Evolutionary conservation across 2,888 invertebrate species (phyloP).

Genomic region (Schizaphis graminum): DNA sequence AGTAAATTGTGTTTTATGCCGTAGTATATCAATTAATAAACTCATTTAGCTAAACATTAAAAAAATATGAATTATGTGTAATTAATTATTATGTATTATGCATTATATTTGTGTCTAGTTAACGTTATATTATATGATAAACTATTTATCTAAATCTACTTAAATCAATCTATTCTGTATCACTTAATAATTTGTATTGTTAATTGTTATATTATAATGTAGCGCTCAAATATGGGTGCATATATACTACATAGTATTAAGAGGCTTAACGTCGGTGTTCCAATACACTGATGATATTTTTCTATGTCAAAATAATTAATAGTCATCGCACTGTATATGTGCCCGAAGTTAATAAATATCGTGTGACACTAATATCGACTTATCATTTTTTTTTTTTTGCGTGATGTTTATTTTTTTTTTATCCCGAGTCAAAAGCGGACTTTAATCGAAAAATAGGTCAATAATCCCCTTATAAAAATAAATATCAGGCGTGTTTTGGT

Average conservation of each 20-base stretch:
- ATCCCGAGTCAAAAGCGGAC: slow-evolving; percentile 38
- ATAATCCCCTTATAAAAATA: slow-evolving; percentile 56
- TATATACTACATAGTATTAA: not conserved
- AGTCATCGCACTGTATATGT: slow-evolving; percentile 17
- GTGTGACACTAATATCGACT: slow-evolving; percentile 53
- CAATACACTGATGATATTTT: not conserved
- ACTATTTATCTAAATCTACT: not conserved
- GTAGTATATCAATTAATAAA: not conserved
- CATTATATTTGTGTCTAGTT: no score
- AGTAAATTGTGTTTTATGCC: not conserved
- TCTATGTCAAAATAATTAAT: slow-evolving; percentile 19
- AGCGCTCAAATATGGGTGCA: not conserved
- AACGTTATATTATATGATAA: not conserved
- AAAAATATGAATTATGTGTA: not conserved
- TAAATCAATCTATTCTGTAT: not conserved
- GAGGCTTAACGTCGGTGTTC: not conserved
- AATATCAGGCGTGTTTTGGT: slow-evolving; percentile 47
- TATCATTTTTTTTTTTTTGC: slow-evolving; percentile 33
- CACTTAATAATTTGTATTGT: not conserved
- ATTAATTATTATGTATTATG: not conserved
- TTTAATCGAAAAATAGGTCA: slow-evolving; percentile 55
- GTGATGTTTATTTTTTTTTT: slow-evolving; percentile 21
- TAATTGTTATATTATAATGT: not conserved
- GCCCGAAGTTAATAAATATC: slow-evolving; percentile 53
- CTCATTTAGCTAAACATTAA: not conserved